Conservation (phyloP, 2,888 invertebrate genomes). For the Caenorhabditis wallacei region DNA sequence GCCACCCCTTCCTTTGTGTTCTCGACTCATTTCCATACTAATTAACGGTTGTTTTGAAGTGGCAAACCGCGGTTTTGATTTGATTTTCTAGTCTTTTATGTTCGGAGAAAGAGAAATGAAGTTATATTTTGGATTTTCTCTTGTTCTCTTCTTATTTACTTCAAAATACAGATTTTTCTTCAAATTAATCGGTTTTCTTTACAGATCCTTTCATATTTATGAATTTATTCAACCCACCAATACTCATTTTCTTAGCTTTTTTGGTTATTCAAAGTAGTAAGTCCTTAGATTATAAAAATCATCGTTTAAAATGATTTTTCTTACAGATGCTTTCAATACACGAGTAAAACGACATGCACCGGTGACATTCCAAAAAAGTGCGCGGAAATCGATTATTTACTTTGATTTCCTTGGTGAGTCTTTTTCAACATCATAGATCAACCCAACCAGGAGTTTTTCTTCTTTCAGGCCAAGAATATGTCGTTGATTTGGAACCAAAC, state of each 20-base stretch:
- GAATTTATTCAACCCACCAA: conserved; percentile 20
- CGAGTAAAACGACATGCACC: conserved; percentile 57
- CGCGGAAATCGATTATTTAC: conserved; percentile 12
- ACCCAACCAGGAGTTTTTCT: too few species aligned
- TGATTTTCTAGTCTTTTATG: too few species aligned
- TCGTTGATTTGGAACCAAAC: conserved; percentile 53
- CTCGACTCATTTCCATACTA: neutral
- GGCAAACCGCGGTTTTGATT: too few species aligned
- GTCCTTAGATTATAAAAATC: neutral
- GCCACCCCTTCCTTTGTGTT: neutral
- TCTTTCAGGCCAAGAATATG: conserved; percentile 44
- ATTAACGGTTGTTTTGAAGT: neutral
- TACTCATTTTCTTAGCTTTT: conserved; percentile 46
- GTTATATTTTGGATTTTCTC: neutral
- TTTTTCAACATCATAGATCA: too few species aligned
- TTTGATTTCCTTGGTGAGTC: conserved; percentile 52
- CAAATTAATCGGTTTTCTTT: neutral
- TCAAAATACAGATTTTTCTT: conserved; percentile 8
- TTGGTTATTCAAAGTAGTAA: conserved; percentile 16
- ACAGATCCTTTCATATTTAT: conserved; percentile 33
- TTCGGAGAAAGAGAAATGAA: neutral
- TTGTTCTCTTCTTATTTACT: neutral
- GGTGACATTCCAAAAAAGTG: conserved; percentile 29
- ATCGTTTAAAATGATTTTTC: neutral
- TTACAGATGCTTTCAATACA: conserved; percentile 57